Base-by-base conservation (phyloP, 1,140 invertebrate species). In the Gerris buenoi region DNA sequence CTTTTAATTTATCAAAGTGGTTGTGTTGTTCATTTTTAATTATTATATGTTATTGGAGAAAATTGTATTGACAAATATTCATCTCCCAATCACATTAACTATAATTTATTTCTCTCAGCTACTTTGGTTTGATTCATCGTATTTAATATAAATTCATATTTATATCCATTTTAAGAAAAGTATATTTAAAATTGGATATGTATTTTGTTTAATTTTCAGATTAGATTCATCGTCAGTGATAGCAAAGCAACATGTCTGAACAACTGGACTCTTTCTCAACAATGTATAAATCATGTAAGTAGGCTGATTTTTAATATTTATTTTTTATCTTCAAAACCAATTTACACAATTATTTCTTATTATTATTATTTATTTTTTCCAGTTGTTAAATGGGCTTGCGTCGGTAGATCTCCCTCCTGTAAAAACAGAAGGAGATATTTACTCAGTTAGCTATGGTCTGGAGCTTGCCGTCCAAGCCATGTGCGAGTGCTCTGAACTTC, bases 381-480 rank as follows among this genome's bases (percentile, higher is more conserved):
- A 87, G 85, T 81, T 88, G 68, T 83, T 88, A 79, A 85, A 87
- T 75, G 84, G 82, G 0, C 84, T 90, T 78, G 84, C 87, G 1
- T 80, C 84, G 70, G 82, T 90, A 14, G 58, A 60, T 25, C 22
- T 60, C 2, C 68, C 68, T 25, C 60, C 68, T 15, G 1, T 26
- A 1, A n/a, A 18, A 13, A 3, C 65, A 1, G 27, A 59, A 25
- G 26, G 25, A 27, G 64, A 68, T 27, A 25, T 15, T 68, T 85
- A 81, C 71, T 85, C 85, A 13, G 86, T 95, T 22, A 85, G 93
- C 25, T 89, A 91, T 71, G 93, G 93, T 1, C 77, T 97, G 14
- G 83, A 86, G 69, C 85, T 88, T n/a, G 93, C 93, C 0, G 87
- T 96, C 46, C 90, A 94, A 78, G 85, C 87, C 0, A 74, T 97